Percentiles rank a stretch among this genome's conserved stretches.
Conservation (phyloP, 2,888 invertebrate genomes). For the Crocallis elinguaria region DNA sequence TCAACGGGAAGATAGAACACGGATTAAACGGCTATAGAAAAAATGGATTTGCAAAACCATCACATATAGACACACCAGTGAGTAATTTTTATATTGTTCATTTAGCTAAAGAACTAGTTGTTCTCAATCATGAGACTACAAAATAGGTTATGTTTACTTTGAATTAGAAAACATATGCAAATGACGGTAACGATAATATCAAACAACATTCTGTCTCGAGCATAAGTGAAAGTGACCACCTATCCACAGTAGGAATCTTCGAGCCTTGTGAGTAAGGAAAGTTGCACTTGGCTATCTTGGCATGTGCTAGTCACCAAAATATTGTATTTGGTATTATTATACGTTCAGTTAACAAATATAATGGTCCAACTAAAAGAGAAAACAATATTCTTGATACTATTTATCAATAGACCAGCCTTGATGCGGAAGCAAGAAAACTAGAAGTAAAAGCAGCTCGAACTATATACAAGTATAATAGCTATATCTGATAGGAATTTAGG, state of each 20-base stretch:
- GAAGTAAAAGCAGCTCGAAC: too few relatives aligned
- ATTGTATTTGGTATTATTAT: too few relatives aligned
- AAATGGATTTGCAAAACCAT: slow-evolving; percentile 69
- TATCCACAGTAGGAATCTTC: slow-evolving; percentile 30
- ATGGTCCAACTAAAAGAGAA: too few relatives aligned
- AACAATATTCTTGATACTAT: too few relatives aligned
- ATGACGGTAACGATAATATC: slow-evolving; percentile 27
- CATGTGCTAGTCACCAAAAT: background rate
- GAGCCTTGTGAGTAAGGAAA: slow-evolving; percentile 32
- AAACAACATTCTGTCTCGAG: slow-evolving; percentile 36
- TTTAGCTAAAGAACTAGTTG: background rate
- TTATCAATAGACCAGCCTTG: too few relatives aligned
- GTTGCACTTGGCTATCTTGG: too few relatives aligned
- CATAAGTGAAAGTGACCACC: slow-evolving; percentile 46
- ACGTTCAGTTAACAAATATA: too few relatives aligned
- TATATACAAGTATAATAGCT: too few relatives aligned
- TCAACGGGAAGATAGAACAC: slow-evolving; percentile 68
- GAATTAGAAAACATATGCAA: slow-evolving; percentile 25
- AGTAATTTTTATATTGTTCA: slow-evolving; percentile 44
- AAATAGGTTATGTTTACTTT: slow-evolving; percentile 15
- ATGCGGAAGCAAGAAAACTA: background rate
- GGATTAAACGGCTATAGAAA: slow-evolving; percentile 70
- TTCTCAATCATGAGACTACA: background rate
- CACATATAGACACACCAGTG: slow-evolving; percentile 57
- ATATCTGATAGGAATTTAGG: too few relatives aligned